phyloP scores from a whole-genome alignment of 2,888 invertebrate species.

The Pediacus dermestoides region DNA sequence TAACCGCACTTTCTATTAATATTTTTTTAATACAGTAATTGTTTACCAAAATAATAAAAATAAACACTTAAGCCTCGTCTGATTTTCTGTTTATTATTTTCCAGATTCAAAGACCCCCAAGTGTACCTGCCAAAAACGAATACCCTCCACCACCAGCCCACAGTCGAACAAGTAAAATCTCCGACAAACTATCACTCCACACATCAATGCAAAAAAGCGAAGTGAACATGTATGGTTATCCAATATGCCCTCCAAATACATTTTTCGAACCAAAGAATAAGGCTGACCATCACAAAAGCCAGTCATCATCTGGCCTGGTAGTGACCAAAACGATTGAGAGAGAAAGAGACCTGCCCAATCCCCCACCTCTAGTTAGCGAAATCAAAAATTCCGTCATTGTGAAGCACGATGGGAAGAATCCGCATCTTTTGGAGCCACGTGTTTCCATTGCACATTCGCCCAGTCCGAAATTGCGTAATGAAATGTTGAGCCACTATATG shows the following conservation, averaged over 20 bases:
- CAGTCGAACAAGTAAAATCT: constrained; percentile 44
- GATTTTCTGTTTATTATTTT: too few species aligned
- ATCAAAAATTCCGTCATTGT: constrained; percentile 75
- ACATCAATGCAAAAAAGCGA: constrained; percentile 56
- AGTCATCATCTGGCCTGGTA: constrained; percentile 36
- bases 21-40: too few species aligned
- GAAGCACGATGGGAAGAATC: constrained; percentile 67
- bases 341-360: constrained; percentile 55
- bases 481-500: constrained; percentile 56
- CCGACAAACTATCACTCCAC: constrained; percentile 33
- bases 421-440: constrained; percentile 55
- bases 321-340: constrained; percentile 39
- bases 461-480: constrained; percentile 56
- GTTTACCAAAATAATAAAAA: too few species aligned
- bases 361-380: constrained; percentile 66
- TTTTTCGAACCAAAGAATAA: constrained; percentile 60
- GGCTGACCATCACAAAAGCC: constrained; percentile 45
- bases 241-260: constrained; percentile 47
- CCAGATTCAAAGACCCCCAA: constrained; percentile 42
- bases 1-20: too few species aligned
- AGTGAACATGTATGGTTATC: constrained; percentile 67
- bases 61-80: too few species aligned
- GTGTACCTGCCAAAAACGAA: constrained; percentile 47
- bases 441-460: constrained; percentile 56
- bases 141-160: constrained; percentile 53